Evolutionary conservation across 2,888 invertebrate species (phyloP), one percentile per base, ranked within the genome.

Genomic region (Brassicogethes aeneus): DNA sequence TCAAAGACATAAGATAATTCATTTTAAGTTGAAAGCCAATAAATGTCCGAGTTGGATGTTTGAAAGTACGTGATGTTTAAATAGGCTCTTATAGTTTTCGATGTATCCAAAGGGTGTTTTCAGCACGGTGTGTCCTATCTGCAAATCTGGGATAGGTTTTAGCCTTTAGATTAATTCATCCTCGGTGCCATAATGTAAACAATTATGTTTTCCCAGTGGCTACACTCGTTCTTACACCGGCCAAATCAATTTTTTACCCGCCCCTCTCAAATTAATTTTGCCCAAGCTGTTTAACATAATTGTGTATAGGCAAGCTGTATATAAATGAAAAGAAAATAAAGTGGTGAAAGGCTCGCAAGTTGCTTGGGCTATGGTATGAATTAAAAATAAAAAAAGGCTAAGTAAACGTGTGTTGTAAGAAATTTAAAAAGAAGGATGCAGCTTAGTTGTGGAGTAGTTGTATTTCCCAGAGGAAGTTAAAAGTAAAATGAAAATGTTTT

Each of bases 101-200:
- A 23, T 23, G 23, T 23, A 23, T 7, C 23, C 44, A 35, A 41
- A 43, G 43, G 45, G 41, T 45, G 46, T 50, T 45, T 48, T 23
- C 23, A 23, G 23, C 23, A 23, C 23, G 23, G 58, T 60, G 60
- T 62, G 60, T 59, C 52, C 59, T 62, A 62, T 62, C 62, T 56
- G 51, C 49, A 56, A 55, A 62, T 62, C 61, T 57, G 48, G 52
- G 55, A 54, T 58, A 36, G 1, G 54, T 55, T 56, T 60, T 55
- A 60, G 56, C 59, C 50, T 48, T 46, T 45, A 56, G 56, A 61
- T 60, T 61, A 61, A 60, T 61, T 58, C 58, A 56, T 54, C 51
- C 55, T 52, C 52, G 48, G 57, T 51, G 51, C 40, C 23, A 23
- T 23, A 23, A 23, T 10, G 23, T 23, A 23, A 23, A 23, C 23